Evolutionary conservation across 2,797 vertebrate species (phyloP).

Genomic region (Clamator glandarius): DNA sequence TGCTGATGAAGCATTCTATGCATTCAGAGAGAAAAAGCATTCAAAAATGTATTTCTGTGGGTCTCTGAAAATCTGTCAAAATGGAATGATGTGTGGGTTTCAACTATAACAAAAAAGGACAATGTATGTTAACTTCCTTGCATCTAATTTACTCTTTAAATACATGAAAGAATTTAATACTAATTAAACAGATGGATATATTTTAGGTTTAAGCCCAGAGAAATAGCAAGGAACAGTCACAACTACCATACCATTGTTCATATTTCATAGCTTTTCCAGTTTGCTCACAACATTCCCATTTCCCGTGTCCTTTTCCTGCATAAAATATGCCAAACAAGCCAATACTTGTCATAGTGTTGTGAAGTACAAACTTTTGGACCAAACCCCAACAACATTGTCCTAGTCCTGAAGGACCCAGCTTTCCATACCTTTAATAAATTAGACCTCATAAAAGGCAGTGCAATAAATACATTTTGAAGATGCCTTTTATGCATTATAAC

Average conservation of each 20-base stretch:
- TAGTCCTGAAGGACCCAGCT: not conserved
- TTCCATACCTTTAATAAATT: not conserved
- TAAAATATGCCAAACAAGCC: not conserved
- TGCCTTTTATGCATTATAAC: constrained; percentile 6
- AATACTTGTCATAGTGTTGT: not conserved
- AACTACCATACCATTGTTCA: not conserved
- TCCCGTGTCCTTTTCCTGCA: not conserved
- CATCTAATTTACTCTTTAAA: not conserved
- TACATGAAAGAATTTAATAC: not conserved
- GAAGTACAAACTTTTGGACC: not conserved
- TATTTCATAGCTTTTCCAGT: not conserved
- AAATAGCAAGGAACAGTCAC: not conserved
- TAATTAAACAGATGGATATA: not conserved
- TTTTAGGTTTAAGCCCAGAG: not conserved
- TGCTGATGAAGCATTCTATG: not conserved
- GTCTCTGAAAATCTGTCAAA: not conserved
- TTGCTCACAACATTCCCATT: not conserved
- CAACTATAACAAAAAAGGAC: not conserved
- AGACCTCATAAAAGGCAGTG: not conserved
- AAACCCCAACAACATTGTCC: not conserved
- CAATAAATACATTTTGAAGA: not conserved
- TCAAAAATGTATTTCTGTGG: not conserved
- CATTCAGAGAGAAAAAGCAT: not conserved
- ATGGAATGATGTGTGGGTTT: not conserved
- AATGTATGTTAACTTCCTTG: not conserved